Base-by-base conservation (phyloP, 2,113 vertebrate genomes). In the Anarrhichthys ocellatus region DNA sequence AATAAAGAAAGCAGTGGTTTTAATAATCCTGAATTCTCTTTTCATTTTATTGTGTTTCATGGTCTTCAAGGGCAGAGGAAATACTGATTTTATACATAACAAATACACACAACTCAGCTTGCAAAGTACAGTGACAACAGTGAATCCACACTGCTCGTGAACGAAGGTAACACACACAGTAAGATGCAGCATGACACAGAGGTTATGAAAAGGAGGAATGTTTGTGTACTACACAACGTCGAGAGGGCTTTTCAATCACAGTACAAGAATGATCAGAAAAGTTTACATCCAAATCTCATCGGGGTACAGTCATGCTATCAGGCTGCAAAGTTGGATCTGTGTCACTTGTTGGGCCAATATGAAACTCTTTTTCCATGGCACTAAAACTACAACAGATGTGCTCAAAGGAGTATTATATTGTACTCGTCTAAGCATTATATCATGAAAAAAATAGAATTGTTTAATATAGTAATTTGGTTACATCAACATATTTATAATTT, bases 121-220 rank as follows among this genome's bases (percentile, higher is more conserved):
- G 79, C 89, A 88, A 89, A 86, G 84, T 83, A 93, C 91, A 92
- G 62, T 32, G 76, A 93, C 86, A 81, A 87, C 90, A 80, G 85
- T 80, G 83, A 84, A 34, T 76, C 69, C 76, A 78, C 61, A 73
- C 74, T 54, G 85, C 34, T 80, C 58, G 3, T 76, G 62, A 87
- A 86, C 82, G 88, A 76, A 85, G 76, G 78, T 85, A 87, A 84
- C 88, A 92, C 85, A 82, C 82, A 86, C 84, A 83, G 72, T 46
- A 59, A 63, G 70, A 87, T 85, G 85, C 73, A 86, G 76, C 72
- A 52, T 85, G 79, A 63, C 32, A 69, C 58, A 70, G 48, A 81
- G 72, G 76, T 67, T 52, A 68, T 76, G 85, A 65, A 34, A 69
- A 86, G 32, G 50, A 54, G 56, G 76, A 27, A 64, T 58, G 50